Percentiles rank a stretch among this genome's conserved stretches.
Conservation (phyloP, 2,113 vertebrate genomes). For the Phoxinus phoxinus region DNA sequence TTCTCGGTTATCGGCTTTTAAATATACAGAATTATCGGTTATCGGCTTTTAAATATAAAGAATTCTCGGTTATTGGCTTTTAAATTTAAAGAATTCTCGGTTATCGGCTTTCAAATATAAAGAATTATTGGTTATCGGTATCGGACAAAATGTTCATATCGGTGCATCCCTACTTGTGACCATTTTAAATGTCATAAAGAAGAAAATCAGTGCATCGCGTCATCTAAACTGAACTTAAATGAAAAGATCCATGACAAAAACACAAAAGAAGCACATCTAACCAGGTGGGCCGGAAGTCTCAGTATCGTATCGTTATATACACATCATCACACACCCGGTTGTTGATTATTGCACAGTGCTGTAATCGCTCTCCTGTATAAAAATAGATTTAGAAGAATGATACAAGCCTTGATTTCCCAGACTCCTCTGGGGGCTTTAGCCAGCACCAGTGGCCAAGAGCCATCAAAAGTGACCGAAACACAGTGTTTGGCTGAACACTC, state of each 20-base stretch:
- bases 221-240: neutral
- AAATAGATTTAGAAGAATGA: conserved; percentile 87
- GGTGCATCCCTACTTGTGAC: conserved; percentile 27
- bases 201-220: neutral
- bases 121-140: no score
- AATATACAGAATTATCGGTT: no score
- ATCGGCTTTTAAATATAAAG: no score
- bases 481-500: conserved; percentile 58
- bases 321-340: conserved; percentile 75
- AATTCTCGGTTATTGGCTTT: no score
- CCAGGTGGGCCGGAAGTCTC: conserved; percentile 78
- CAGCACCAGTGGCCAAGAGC: conserved; percentile 65
- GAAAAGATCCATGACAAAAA: conserved; percentile 50
- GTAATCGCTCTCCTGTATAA: conserved; percentile 72
- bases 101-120: no score
- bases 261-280: conserved; percentile 60
- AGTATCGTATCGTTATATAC: conserved; percentile 73
- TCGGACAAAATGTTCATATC: no score
- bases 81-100: no score
- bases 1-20: no score
- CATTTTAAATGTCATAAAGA: conserved; percentile 57
- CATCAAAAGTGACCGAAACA: conserved; percentile 60
- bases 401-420: conserved; percentile 73
- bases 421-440: conserved; percentile 62
- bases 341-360: conserved; percentile 93